These are phyloP conservation scores for Electrophaes corylata DNA, from an alignment of 2,888 invertebrate species.

Conservation along the genomic window DNA sequence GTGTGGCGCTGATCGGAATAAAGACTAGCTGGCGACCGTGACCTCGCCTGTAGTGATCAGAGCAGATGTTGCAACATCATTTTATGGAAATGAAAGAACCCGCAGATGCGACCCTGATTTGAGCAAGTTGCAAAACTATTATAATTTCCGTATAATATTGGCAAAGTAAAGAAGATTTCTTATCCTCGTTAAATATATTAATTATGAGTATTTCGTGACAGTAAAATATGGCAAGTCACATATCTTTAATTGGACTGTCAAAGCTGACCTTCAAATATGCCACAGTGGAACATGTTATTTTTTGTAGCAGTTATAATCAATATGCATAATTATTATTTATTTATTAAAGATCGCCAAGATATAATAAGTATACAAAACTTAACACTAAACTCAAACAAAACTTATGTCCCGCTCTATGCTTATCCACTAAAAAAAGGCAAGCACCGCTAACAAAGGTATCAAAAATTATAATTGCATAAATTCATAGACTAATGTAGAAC, in stretches of 20 bases:
- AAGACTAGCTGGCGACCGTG: conserved; percentile 31
- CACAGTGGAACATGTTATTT: background rate
- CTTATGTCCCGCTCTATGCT: too few relatives aligned
- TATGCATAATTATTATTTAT: too few relatives aligned
- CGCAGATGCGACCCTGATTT: conserved; percentile 7
- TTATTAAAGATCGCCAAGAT: too few relatives aligned
- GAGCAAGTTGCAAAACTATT: conserved; percentile 10
- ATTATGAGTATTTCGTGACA: background rate
- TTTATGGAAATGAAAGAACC: conserved; percentile 14
- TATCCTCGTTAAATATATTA: background rate
- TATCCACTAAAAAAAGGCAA: too few relatives aligned
- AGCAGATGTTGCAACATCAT: background rate
- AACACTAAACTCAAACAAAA: too few relatives aligned
- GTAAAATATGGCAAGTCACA: background rate
- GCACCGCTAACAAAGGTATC: too few relatives aligned
- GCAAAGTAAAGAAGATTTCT: background rate
- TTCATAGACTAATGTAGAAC: too few relatives aligned
- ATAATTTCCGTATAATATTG: conserved; percentile 2
- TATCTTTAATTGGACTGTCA: conserved; percentile 8
- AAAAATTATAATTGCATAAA: too few relatives aligned
- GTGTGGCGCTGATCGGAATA: conserved; percentile 26
- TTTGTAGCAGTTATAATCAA: too few relatives aligned
- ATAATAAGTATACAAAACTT: too few relatives aligned
- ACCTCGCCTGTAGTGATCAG: conserved; percentile 20
- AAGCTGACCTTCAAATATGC: background rate